phyloP scores from a whole-genome alignment of 2,888 invertebrate genomes.

The Dusona sp. region DNA sequence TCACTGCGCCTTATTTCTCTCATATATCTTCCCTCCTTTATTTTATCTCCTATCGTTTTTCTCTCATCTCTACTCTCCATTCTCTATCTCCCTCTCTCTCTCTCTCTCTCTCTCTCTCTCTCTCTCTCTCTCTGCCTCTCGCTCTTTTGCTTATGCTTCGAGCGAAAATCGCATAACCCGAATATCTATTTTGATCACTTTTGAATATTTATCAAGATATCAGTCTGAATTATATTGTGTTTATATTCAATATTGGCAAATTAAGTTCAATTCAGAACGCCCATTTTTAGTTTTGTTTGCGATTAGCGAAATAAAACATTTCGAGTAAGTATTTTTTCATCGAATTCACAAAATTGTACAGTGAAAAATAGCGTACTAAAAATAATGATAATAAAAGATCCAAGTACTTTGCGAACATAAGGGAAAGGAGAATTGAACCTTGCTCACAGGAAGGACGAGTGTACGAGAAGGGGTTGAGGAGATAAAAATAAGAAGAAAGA shows the following conservation, averaged over 20 bases:
- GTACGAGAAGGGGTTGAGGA: background rate
- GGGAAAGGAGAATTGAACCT: constrained; percentile 50
- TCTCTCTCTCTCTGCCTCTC: no score
- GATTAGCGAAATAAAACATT: no score
- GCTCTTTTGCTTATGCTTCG: background rate
- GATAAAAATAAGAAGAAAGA: constrained; percentile 33
- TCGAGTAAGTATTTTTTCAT: background rate
- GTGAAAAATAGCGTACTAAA: background rate
- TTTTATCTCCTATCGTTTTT: constrained; percentile 15
- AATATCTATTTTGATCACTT: background rate
- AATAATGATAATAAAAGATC: background rate
- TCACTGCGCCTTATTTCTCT: constrained; percentile 35
- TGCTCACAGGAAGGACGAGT: constrained; percentile 54
- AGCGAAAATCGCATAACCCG: background rate
- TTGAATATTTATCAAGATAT: background rate
- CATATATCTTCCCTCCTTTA: constrained; percentile 18
- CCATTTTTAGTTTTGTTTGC: background rate
- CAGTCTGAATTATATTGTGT: background rate
- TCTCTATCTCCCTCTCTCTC: no score
- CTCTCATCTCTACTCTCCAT: background rate
- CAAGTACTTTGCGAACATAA: constrained; percentile 15
- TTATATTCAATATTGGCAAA: background rate
- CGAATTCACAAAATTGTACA: background rate
- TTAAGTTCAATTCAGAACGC: background rate
- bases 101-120: no score